Evolutionary conservation across 2,888 invertebrate species (phyloP).

Genomic region (Pristionchus fissidentatus): DNA sequence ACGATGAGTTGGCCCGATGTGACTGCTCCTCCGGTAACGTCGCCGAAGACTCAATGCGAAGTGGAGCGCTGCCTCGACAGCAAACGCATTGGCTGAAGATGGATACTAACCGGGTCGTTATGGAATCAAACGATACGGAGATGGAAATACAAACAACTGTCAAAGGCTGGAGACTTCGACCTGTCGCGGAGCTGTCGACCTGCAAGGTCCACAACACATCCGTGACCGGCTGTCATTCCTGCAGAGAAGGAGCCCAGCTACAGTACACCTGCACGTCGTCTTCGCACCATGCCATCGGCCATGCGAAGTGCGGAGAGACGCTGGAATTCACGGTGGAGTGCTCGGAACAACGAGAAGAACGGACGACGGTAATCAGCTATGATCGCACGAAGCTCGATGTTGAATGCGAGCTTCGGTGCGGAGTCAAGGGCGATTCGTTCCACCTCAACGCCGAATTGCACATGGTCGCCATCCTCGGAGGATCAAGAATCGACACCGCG

Average conservation of each 20-base stretch:
- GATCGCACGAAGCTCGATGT: too few species aligned
- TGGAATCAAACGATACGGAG: neutral
- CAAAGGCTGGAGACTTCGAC: neutral
- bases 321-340: too few species aligned
- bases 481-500: too few species aligned
- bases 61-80: neutral
- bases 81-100: neutral
- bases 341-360: too few species aligned
- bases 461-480: too few species aligned
- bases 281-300: too few species aligned
- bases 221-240: neutral
- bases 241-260: neutral
- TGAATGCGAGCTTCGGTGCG: too few species aligned
- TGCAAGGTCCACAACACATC: neutral
- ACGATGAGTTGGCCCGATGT: neutral
- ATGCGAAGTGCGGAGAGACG: too few species aligned
- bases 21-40: neutral
- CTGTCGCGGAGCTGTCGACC: neutral
- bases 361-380: too few species aligned
- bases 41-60: neutral
- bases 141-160: neutral
- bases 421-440: too few species aligned
- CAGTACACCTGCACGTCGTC: neutral
- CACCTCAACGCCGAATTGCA: too few species aligned
- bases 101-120: neutral